Conservation (phyloP, 1,140 invertebrate species). For the Phthorimaea operculella region DNA sequence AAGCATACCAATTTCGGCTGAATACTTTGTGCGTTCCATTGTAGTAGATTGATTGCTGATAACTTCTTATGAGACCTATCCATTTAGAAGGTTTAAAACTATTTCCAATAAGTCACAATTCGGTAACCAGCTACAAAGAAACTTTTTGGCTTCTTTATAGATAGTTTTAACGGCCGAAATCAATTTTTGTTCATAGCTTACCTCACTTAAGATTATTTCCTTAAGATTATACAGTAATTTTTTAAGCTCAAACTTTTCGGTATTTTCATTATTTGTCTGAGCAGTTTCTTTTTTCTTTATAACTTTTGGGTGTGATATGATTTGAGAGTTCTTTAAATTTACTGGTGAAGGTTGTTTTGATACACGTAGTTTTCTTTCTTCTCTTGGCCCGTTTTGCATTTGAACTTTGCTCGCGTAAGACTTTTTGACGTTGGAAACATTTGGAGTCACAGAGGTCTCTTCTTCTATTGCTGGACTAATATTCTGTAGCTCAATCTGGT, state of each 20-base stretch:
- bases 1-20: constrained; percentile 8
- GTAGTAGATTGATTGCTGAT: constrained; percentile 6
- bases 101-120: not conserved
- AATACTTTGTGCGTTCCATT: constrained; percentile 16
- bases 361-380: too few relatives aligned
- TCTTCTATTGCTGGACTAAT: too few relatives aligned
- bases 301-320: not conserved
- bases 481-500: not conserved
- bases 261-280: not conserved
- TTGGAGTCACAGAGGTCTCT: not conserved
- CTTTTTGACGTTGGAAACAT: not conserved
- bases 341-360: not conserved
- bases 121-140: not conserved
- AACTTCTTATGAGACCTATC: not conserved
- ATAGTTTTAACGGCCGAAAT: not conserved
- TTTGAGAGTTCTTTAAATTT: too few relatives aligned
- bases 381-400: not conserved
- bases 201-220: not conserved
- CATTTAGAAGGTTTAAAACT: not conserved
- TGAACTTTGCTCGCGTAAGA: not conserved
- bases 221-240: not conserved
- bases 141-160: not conserved
- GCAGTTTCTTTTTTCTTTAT: not conserved
- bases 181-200: not conserved
- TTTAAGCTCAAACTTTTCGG: not conserved